phyloP scores from a whole-genome alignment of 2,888 invertebrate genomes.

The Onthophagus sagittarius region DNA sequence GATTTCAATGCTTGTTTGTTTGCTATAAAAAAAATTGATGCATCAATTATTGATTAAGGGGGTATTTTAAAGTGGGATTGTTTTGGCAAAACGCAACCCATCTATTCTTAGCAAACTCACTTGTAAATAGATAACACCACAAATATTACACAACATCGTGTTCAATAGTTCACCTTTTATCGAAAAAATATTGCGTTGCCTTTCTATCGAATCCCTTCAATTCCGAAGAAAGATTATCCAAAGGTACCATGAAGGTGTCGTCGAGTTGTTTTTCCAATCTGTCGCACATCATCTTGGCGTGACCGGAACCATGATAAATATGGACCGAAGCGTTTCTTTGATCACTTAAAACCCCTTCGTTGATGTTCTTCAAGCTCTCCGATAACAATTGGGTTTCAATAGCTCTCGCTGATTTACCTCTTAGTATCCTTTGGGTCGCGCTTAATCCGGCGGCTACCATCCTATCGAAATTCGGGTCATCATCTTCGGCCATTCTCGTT shows the following conservation, averaged over 20 bases:
- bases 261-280: slow-evolving; percentile 50
- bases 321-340: slow-evolving; percentile 34
- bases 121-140: slow-evolving; percentile 24
- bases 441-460: slow-evolving; percentile 45
- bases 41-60: not conserved
- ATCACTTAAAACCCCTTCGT: slow-evolving; percentile 46
- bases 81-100: not conserved
- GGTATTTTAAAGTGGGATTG: not conserved
- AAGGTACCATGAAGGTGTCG: slow-evolving; percentile 56
- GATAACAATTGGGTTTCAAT: slow-evolving; percentile 65
- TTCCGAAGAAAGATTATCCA: slow-evolving; percentile 59
- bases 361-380: slow-evolving; percentile 55
- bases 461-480: slow-evolving; percentile 49
- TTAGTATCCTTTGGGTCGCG: slow-evolving; percentile 54
- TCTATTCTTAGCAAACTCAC: slow-evolving; percentile 25
- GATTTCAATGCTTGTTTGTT: slow-evolving; percentile 96
- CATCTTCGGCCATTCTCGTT: slow-evolving; percentile 49
- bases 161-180: slow-evolving; percentile 58
- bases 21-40: slow-evolving; percentile 57
- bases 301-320: slow-evolving; percentile 35
- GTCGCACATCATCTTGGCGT: slow-evolving; percentile 48
- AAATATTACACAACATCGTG: slow-evolving; percentile 22
- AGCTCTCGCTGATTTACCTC: slow-evolving; percentile 72
- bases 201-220: slow-evolving; percentile 61
- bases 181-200: slow-evolving; percentile 56